Evolutionary conservation across 2,797 vertebrate species (phyloP), one percentile per base, ranked within the genome.

Genomic region (Emys orbicularis): DNA sequence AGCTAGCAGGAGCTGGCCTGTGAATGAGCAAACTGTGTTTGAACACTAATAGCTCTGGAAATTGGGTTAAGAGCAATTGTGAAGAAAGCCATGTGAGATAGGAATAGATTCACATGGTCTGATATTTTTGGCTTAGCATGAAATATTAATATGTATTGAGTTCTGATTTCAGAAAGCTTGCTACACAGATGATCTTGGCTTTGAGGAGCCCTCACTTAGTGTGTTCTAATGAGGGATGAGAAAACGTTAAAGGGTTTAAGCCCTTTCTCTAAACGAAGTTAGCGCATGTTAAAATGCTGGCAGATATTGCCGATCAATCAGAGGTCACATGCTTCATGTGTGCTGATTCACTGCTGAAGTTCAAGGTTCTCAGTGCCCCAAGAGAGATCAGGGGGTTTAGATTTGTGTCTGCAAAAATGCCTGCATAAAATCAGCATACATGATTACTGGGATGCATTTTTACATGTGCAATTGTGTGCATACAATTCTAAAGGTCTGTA

Each of bases 1-100:
- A 72, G n/a, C 29, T 29, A 74, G 54, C 59, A 11, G 52, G 76
- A 89, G 47, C 54, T 11, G 52, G 68, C 84, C 72, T 74, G 18
- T 8, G 16, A 87, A 90, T 57, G 74, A 93, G 52, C 9, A 61
- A 88, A 19, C 19, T 89, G 79, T 82, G 52, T 1, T 5, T 76
- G 61, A 88, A 79, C 76, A 37, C 79, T 49, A 25, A 23, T 54
- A 79, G 49, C 56, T 91, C 82, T 90, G 52, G 47, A 25, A 83
- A 93, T 37, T 6, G 83, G 18, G 54, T n/a, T 19, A 89, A 83
- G 56, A 81, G n/a, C 25, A 80, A 4, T 80, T 1, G 0, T 81
- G 57, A 87, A 12, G 89, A 21, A 18, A 87, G 89, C 89, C 11
- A 49, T 2, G 12, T 77, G 81, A 68, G 84, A 90, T 81, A 83